Percentiles rank a stretch among this genome's conserved stretches.
Evolutionary conservation across 2,797 vertebrate species (phyloP).

Genomic region (Pyrocephalus nanus): DNA sequence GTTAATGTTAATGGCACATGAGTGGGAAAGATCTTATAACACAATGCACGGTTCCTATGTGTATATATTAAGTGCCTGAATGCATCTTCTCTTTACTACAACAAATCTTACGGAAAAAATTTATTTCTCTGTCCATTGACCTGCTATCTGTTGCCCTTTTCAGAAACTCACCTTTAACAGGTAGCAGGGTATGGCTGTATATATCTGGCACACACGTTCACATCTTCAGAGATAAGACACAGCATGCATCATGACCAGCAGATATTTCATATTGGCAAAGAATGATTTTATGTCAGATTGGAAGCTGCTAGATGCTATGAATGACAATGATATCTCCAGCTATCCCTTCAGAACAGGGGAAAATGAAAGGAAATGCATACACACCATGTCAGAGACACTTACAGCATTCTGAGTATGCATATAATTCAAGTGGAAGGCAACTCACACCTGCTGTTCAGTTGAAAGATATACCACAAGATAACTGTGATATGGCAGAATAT

Average conservation of each 20-base stretch:
- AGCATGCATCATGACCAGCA: background rate
- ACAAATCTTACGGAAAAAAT: background rate
- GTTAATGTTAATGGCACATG: background rate
- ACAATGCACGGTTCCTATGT: background rate
- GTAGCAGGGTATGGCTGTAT: background rate
- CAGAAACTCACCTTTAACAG: background rate
- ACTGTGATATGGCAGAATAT: background rate
- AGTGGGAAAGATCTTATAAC: background rate
- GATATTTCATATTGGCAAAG: background rate
- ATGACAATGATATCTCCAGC: background rate
- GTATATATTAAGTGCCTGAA: background rate
- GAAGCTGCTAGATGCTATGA: background rate
- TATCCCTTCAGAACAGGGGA: background rate
- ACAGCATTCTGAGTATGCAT: background rate
- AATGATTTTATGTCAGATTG: slow-evolving; percentile 16
- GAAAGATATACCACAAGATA: background rate
- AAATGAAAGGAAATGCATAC: background rate
- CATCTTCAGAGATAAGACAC: background rate
- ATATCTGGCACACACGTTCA: background rate
- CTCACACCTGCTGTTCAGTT: background rate
- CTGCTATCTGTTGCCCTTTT: background rate
- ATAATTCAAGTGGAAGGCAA: slow-evolving; percentile 19
- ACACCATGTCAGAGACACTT: background rate
- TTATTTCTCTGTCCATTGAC: background rate
- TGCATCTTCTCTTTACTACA: background rate